A percentile compares a stretch with the other conserved stretches of the same genome.
These are phyloP conservation scores for Anabacerthia variegaticeps DNA, from an alignment of 2,797 vertebrate genomes.

Conservation along the genomic window DNA sequence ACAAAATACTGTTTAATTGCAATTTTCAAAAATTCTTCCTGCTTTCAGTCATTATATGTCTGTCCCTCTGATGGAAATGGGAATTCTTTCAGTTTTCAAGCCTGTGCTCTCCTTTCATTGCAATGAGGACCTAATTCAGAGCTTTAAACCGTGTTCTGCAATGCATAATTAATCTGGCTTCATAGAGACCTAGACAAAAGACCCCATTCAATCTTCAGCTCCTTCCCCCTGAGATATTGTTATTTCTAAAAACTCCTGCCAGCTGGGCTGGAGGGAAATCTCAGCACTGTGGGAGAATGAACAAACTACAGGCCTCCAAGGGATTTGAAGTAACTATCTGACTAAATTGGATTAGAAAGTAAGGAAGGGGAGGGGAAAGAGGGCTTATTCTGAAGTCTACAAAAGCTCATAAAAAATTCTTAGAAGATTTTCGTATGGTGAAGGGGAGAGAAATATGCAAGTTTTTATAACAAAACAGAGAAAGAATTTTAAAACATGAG, in stretches of 20 bases:
- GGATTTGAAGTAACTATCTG: constrained; percentile 79
- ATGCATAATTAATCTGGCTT: constrained; percentile 97
- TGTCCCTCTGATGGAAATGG: constrained; percentile 71
- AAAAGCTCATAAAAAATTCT: constrained; percentile 72
- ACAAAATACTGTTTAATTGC: constrained; percentile 79
- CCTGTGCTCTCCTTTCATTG: constrained; percentile 74
- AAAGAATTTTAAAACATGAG: constrained; percentile 49
- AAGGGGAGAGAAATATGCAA: constrained; percentile 53
- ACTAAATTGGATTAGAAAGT: constrained; percentile 85
- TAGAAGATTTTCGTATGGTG: constrained; percentile 68
- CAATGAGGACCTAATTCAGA: constrained; percentile 76
- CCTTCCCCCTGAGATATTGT: constrained; percentile 88
- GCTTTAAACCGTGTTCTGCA: constrained; percentile 82
- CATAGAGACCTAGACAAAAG: constrained; percentile 92
- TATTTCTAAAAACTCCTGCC: constrained; percentile 90
- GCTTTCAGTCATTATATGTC: constrained; percentile 79
- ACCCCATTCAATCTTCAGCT: constrained; percentile 88
- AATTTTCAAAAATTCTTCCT: constrained; percentile 74
- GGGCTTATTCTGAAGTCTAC: constrained; percentile 68
- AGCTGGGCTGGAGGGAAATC: constrained; percentile 89
- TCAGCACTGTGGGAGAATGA: constrained; percentile 83
- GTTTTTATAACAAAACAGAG: constrained; percentile 46
- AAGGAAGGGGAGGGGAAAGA: constrained; percentile 66
- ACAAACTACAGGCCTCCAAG: constrained; percentile 73
- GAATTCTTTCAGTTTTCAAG: constrained; percentile 75